Base-by-base conservation (phyloP, 23 tunicate genomes). In the Botrylloides violaceus region DNA sequence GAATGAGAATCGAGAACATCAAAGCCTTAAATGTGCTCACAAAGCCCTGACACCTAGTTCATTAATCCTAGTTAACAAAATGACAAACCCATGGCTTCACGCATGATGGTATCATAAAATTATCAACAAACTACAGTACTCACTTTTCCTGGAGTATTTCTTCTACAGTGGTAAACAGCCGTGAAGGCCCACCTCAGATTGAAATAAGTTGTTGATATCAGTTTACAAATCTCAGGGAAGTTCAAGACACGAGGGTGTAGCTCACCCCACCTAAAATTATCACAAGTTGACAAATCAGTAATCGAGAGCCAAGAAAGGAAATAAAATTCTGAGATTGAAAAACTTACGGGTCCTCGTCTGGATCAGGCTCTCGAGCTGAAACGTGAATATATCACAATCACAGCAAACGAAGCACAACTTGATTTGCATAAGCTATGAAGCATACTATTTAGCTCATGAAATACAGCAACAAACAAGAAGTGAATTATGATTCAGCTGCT, bases 221-320 rank as follows among this genome's bases (percentile, higher is more conserved):
- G 53, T n/a, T 77, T 62, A 73, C 96, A 88, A 66, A 88, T 72
- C 65, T 88, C 96, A 29, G 34, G 76, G 5, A 88, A 43, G 58
- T 79, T 77, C 19, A 88, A 72, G 21, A 88, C 61, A 6, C 64
- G 71, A 23, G 96, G 96, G 58, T 88, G 72, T 34, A 88, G 61
- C 58, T 88, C 96, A 4, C 96, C 96, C 96, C 96, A 88, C 53
- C 74, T 68, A 12, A 9, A 68, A 21, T 9, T 23, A 2, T 0
- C 20, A 64, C 7, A 4, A 58, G 23, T 7, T 2, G 7, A 30
- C 1, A 2, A 65, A 65, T 19, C 71, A 65, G 49, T 30, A 49
- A 18, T 23, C 27, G 9, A 49, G 7, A 18, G 21, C 31, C 48
- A 65, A 12, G 53, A 20, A 65, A 32, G 19, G 22, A 20, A 65